Evolutionary conservation across 2,888 invertebrate species (phyloP), one percentile per base, ranked within the genome.

Genomic region (Synergus umbraculus): DNA sequence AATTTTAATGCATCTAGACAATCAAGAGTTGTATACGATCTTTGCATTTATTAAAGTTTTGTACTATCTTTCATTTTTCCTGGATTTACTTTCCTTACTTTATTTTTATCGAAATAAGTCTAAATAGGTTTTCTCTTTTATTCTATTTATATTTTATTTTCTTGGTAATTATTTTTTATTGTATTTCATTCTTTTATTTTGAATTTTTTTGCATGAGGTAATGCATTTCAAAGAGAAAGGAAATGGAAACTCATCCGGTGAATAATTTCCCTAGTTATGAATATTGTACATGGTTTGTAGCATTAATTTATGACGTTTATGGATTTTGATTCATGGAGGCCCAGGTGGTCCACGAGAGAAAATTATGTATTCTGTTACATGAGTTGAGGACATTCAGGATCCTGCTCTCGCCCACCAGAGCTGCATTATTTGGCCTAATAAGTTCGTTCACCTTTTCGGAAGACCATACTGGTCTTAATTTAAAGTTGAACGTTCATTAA

Each of bases 401-500:
- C 18, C 44, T 67, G 44, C 22, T 54, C 46, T 67, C 18, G 12
- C 44, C 67, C 44, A 67, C 44, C 43, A 18, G 12, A 44, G 18
- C 29, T 18, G 63, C 69, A 41, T 78, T 77, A 29, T 29, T 78
- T 67, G 76, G 66, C 78, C 76, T 79, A 69, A 84, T 81, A 84
- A 81, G 84, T 84, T 54, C 82, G 78, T 84, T 84, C 81, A 83
- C 84, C 84, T 79, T 81, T 77, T 49, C 78, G 43, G 22, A 43
- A 60, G 58, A 76, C 41, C 60, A 76, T 60, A 15, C 15, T 69
- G 41, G 65, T 65, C 65, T 37, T 37, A 37, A 37, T 37, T 5
- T 37, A 37, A 29, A 29, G 29, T 29, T 29, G 29, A 29, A 29
- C 29, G 29, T 29, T 29, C 29, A 29, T 29, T 29, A 29, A 1